These are phyloP conservation scores for Pseudoips prasinana DNA, from an alignment of 2,888 invertebrate species.

Conservation along the genomic window DNA sequence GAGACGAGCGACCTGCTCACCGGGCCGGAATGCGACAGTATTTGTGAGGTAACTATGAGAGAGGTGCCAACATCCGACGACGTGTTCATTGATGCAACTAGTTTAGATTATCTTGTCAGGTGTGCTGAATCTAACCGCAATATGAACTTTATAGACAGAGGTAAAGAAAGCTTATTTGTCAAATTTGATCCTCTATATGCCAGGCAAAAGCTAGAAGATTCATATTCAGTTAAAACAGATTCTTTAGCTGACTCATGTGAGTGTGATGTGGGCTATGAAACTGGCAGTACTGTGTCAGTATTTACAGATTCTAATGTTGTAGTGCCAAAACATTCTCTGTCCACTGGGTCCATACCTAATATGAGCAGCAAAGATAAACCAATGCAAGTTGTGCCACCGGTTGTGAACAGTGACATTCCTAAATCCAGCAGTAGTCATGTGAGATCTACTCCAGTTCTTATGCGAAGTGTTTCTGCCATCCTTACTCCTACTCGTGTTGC, in stretches of 20 bases:
- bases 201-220: slow-evolving; percentile 40
- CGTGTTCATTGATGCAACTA: slow-evolving; percentile 79
- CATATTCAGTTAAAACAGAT: slow-evolving; percentile 37
- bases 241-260: slow-evolving; percentile 51
- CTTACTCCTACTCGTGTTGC: slow-evolving; percentile 64
- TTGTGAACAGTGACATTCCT: slow-evolving; percentile 50
- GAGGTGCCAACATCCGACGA: slow-evolving; percentile 60
- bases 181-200: slow-evolving; percentile 83
- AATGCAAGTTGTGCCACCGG: slow-evolving; percentile 70
- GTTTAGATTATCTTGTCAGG: slow-evolving; percentile 79
- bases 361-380: slow-evolving; percentile 57
- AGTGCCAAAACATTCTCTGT: slow-evolving; percentile 53
- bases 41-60: slow-evolving; percentile 71
- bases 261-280: slow-evolving; percentile 69
- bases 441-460: slow-evolving; percentile 55
- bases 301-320: slow-evolving; percentile 49
- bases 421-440: slow-evolving; percentile 36
- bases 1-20: slow-evolving; percentile 64
- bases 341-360: slow-evolving; percentile 45
- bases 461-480: slow-evolving; percentile 70
- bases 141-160: slow-evolving; percentile 55
- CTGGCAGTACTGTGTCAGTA: slow-evolving; percentile 60
- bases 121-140: slow-evolving; percentile 66
- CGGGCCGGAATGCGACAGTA: slow-evolving; percentile 63
- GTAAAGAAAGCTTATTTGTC: slow-evolving; percentile 85